A percentile compares a stretch with the other conserved stretches of the same genome.
Evolutionary conservation across 2,797 vertebrate genomes (phyloP).

Genomic region (Channallabes apus): DNA sequence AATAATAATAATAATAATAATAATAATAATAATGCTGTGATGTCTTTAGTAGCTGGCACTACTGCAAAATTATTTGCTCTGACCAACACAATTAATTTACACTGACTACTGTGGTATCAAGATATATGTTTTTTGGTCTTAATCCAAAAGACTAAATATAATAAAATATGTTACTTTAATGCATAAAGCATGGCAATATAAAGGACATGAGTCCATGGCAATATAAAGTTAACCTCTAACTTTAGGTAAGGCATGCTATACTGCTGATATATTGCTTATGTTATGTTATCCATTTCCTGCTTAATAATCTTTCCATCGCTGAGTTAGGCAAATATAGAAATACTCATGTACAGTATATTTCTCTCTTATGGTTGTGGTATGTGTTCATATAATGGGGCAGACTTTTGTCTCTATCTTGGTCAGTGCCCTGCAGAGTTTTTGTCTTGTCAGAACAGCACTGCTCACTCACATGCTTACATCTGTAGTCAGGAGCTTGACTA

Average conservation of each 20-base stretch:
- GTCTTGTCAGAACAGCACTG: slow-evolving; percentile 49
- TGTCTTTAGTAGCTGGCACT: not conserved
- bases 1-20: not conserved
- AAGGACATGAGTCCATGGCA: too few relatives aligned
- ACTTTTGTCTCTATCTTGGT: slow-evolving; percentile 23
- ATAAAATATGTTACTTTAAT: not conserved
- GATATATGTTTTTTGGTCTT: not conserved
- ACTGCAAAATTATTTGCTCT: too few relatives aligned
- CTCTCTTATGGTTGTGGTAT: slow-evolving; percentile 21
- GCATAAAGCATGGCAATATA: not conserved
- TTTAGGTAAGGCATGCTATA: not conserved
- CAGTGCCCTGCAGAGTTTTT: slow-evolving; percentile 38
- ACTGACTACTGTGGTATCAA: not conserved
- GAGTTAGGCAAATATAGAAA: slow-evolving; percentile 27
- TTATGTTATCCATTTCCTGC: slow-evolving; percentile 20
- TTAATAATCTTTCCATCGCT: slow-evolving; percentile 29
- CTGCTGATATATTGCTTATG: slow-evolving; percentile 1
- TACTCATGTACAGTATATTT: not conserved
- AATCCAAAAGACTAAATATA: not conserved
- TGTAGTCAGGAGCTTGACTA: slow-evolving; percentile 47
- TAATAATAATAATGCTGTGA: not conserved
- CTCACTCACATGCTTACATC: slow-evolving; percentile 56
- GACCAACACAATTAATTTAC: not conserved
- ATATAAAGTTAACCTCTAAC: too few relatives aligned
- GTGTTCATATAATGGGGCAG: slow-evolving; percentile 28